Conservation (phyloP, 2,888 invertebrate species). For the Leistus spinibarbis region DNA sequence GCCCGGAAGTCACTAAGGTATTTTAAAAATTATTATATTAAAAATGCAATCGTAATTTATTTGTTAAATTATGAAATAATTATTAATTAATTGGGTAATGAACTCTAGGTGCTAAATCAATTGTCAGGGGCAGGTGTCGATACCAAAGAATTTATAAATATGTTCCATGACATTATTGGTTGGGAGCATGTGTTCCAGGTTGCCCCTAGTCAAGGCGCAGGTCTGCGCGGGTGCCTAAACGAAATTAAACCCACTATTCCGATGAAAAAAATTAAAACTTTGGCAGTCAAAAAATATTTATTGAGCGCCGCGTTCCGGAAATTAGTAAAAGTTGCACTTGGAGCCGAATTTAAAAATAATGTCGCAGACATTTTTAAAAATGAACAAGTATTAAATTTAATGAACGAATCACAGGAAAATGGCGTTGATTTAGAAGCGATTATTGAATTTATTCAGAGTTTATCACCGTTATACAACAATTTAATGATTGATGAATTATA, state of each 20-base stretch:
- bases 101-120: background rate
- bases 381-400: background rate
- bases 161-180: slow-evolving; percentile 3
- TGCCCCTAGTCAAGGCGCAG: background rate
- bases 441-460: slow-evolving; percentile 10
- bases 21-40: background rate
- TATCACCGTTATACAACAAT: slow-evolving; percentile 3
- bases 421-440: slow-evolving; percentile 15
- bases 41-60: background rate
- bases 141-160: background rate
- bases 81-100: background rate
- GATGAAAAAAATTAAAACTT: slow-evolving; percentile 8
- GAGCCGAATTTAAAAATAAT: background rate
- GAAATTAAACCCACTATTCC: slow-evolving; percentile 9
- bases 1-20: slow-evolving; percentile 4
- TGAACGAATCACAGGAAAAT: background rate
- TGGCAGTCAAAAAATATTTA: slow-evolving; percentile 17
- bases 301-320: slow-evolving; percentile 19
- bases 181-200: slow-evolving; percentile 1
- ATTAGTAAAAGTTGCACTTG: background rate
- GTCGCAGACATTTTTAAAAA: background rate
- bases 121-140: background rate
- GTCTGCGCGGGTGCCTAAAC: background rate
- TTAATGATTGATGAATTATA: background rate
- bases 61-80: background rate